Evolutionary conservation across 2,113 vertebrate species (phyloP).

Genomic region (Cyrtonyx montezumae): DNA sequence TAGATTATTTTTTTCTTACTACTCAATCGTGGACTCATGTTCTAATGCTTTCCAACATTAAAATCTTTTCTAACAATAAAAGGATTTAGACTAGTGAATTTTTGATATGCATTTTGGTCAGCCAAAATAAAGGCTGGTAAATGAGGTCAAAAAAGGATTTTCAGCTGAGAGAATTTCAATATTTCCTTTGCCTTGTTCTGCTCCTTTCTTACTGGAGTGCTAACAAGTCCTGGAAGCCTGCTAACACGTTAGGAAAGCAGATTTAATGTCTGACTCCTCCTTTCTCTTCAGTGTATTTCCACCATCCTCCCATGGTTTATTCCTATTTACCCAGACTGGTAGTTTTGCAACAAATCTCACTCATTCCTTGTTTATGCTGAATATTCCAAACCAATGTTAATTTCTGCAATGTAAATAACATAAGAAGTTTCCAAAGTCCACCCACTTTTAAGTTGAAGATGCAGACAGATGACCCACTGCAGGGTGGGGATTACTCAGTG

Average conservation of each 20-base stretch:
- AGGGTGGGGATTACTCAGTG: neutral
- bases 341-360: conserved; percentile 77
- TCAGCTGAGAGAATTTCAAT: neutral
- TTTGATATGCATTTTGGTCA: neutral
- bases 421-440: conserved; percentile 56
- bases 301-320: conserved; percentile 82
- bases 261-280: conserved; percentile 65
- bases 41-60: neutral
- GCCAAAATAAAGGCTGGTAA: conserved; percentile 5
- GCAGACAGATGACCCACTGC: neutral
- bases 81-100: conserved; percentile 26
- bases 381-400: conserved; percentile 59
- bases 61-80: conserved; percentile 35
- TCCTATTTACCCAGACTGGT: conserved; percentile 75
- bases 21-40: neutral
- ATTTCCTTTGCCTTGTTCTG: conserved; percentile 15
- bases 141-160: conserved; percentile 4
- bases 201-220: neutral
- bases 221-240: neutral
- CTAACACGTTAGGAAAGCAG: conserved; percentile 62
- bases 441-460: neutral
- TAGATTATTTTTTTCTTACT: conserved; percentile 47
- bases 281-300: conserved; percentile 70
- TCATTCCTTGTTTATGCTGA: conserved; percentile 66
- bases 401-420: conserved; percentile 79